Evolutionary conservation across 2,797 vertebrate species (phyloP).

Genomic region (Paguma larvata): DNA sequence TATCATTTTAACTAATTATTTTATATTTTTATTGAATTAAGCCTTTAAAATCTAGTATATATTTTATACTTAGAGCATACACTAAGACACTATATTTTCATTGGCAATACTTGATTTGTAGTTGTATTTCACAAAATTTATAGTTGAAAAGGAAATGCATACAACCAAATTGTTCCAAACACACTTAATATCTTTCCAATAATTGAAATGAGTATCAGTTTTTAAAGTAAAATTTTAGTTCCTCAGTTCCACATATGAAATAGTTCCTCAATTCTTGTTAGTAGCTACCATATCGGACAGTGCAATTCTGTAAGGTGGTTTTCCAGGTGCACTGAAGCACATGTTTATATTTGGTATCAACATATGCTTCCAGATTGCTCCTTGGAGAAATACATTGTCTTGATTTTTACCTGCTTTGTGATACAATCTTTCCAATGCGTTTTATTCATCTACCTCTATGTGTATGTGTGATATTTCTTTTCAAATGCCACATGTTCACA

Average conservation of each 20-base stretch:
- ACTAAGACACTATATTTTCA: not conserved
- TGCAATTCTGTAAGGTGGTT: not conserved
- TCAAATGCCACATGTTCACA: not conserved
- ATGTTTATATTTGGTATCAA: not conserved
- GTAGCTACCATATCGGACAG: not conserved
- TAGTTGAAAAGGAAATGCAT: not conserved
- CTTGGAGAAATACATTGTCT: not conserved
- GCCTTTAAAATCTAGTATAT: not conserved
- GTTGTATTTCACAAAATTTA: constrained; percentile 20
- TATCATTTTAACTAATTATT: not conserved
- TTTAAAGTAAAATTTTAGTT: not conserved
- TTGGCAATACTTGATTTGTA: not conserved
- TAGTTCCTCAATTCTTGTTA: not conserved
- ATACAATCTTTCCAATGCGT: not conserved
- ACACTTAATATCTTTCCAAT: not conserved
- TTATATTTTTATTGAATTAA: not conserved
- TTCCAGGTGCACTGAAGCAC: not conserved
- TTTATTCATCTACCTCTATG: not conserved
- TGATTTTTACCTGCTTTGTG: not conserved
- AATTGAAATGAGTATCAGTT: not conserved
- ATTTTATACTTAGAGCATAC: not conserved
- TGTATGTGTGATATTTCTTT: not conserved
- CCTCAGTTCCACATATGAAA: not conserved
- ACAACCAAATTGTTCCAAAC: not conserved
- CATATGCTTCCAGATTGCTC: not conserved